A percentile compares a stretch with the other conserved stretches of the same genome.
phyloP scores from a whole-genome alignment of 1,140 invertebrate species.

The Ridgeia piscesae region DNA sequence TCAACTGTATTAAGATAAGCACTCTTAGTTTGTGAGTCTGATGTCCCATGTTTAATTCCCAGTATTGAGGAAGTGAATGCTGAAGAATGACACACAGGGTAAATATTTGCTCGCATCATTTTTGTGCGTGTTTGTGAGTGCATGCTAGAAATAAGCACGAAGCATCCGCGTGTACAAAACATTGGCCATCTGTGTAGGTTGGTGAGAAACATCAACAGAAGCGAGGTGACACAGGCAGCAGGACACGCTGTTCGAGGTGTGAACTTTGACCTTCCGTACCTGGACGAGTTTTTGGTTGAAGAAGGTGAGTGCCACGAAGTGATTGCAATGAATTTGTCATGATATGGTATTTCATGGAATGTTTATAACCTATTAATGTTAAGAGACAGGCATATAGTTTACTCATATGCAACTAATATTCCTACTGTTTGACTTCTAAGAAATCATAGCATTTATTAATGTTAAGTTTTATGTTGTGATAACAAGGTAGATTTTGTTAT shows the following conservation, averaged over 20 bases:
- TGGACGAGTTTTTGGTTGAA: slow-evolving; percentile 6
- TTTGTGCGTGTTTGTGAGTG: neutral
- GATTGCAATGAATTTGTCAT: neutral
- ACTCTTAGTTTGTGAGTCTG: too few species aligned
- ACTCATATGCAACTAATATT: neutral
- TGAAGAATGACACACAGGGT: too few species aligned
- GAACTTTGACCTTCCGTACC: slow-evolving; percentile 25
- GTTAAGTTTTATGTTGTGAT: neutral
- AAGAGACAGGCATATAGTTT: neutral
- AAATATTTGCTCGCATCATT: neutral
- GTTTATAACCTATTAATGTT: neutral
- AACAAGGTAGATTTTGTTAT: neutral
- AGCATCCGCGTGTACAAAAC: neutral
- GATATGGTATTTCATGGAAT: slow-evolving; percentile 15
- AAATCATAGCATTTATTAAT: neutral
- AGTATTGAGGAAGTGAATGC: too few species aligned
- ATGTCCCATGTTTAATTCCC: too few species aligned
- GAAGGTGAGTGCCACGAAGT: neutral
- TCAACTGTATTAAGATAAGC: too few species aligned
- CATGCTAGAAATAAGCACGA: neutral
- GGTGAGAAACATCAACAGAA: neutral
- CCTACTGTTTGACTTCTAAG: neutral
- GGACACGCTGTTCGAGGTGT: slow-evolving; percentile 8
- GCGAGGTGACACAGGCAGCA: neutral
- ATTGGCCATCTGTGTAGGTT: neutral